Evolutionary conservation across 2,797 vertebrate genomes (phyloP), one percentile per base, ranked within the genome.

Genomic region (Squalus acanthias): DNA sequence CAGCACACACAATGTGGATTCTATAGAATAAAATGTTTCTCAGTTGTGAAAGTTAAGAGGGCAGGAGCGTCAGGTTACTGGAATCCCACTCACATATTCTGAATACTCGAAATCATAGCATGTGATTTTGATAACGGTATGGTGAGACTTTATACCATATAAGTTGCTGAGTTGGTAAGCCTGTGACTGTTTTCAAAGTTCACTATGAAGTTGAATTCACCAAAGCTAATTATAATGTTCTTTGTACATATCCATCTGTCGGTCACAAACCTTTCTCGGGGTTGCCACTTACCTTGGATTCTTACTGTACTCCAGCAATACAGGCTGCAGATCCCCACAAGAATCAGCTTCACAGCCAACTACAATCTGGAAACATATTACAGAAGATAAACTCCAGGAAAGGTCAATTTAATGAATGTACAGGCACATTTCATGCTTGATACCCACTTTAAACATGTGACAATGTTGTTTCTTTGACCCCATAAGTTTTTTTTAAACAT

Each of bases 291-390:
- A 99, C 99, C 99, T 99, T 96, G 99, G 98, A 97, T 99, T 99
- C 97, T 99, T 99, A 20, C 99, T 99, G 97, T 99, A 99, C 97
- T 99, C 99, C 97, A 99, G 97, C 98, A 98, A 98, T 95, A 99
- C 99, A 3, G 99, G 99, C 97, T 99, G 99, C 96, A 98, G 98
- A 96, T 99, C 99, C 63, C 99, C 98, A 97, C 99, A 99, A 33
- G 98, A 98, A 97, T 98, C 98, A 88, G 98, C 98, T 97, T 99
- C 99, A 97, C 99, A 99, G 33, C 99, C 99, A 96, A 99, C 99
- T 97, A 99, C 99, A 96, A 99, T 99, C 99, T 99, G 97, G 33
- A 82, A 92, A 88, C 69, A 85, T 17, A 91, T 29, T 17, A 95
- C 15, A 95, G 95, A 24, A 39, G 63, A 29, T 88, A 57, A 96